Evolutionary conservation across 2,888 invertebrate genomes (phyloP), one percentile per base, ranked within the genome.

Genomic region (Myopa testacea): DNA sequence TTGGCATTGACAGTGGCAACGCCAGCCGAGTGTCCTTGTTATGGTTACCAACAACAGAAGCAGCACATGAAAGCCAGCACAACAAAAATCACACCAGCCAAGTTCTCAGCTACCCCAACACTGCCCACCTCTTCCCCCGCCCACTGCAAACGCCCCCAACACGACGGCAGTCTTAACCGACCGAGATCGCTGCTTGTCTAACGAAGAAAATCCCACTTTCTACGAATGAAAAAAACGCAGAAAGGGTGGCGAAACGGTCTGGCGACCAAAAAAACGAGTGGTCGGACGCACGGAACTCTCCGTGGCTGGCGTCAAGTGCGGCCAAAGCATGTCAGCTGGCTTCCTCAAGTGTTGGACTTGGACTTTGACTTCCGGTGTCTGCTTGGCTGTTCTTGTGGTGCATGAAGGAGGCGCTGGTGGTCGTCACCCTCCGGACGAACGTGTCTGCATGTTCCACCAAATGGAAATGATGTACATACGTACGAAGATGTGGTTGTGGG

Each of bases 341-440:
- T 72, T 69, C 45, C 75, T 79, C 81, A 82, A 82, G 81, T 83
- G 82, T 82, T 26, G 62, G 62, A 82, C 83, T 82, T 26, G 62
- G 62, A 82, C 83, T 85, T 84, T 82, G 81, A 84, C 84, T 85
- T 85, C 86, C 85, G 84, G 82, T 78, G 81, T 81, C 80, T 77
- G 75, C 38, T 52, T 37, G 67, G 45, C 2, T 45, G 34, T 52
- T 55, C 38, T 75, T 68, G 52, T 55, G 68, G 68, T 58, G 52
- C 19, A 38, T 37, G 45, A 10, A 37, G 63, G 52, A 14, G 14
- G 65, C 26, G 55, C 52, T 65, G 75, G 14, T 65, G 75, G 74
- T 74, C 65, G 10, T 50, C 67, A 58, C 10, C n/a, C 55, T 45
- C 60, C 40, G 10, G 45, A 45, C 45, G 45, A 45, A 45, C 26